phyloP scores from a whole-genome alignment of 2,888 invertebrate species.

The Bombylius major region DNA sequence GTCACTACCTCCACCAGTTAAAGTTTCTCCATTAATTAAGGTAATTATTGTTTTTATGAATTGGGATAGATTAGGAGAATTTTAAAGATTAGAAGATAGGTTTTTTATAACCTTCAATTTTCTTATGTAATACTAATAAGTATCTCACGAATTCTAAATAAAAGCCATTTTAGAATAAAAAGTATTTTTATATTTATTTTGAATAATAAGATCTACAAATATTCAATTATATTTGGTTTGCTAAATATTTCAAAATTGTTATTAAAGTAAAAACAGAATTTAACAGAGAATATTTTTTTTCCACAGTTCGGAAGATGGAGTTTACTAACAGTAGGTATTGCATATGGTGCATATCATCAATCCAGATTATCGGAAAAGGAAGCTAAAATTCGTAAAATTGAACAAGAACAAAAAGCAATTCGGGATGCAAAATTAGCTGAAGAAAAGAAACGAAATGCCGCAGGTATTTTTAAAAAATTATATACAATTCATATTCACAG shows the following conservation, averaged over 20 bases:
- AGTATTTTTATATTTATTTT: neutral
- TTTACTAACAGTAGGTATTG: slow-evolving; percentile 54
- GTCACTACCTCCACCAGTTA: slow-evolving; percentile 50
- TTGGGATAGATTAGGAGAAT: neutral
- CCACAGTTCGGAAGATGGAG: slow-evolving; percentile 71
- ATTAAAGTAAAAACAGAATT: neutral
- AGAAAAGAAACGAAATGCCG: slow-evolving; percentile 53
- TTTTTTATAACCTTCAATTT: neutral
- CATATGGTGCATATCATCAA: slow-evolving; percentile 65
- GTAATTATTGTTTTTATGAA: slow-evolving; percentile 36
- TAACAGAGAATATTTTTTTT: neutral
- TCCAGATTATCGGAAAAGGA: slow-evolving; percentile 55
- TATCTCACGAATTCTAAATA: neutral
- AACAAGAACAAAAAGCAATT: slow-evolving; percentile 51
- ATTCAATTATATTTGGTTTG: neutral
- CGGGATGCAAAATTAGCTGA: slow-evolving; percentile 58
- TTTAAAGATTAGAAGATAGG: slow-evolving; percentile 9
- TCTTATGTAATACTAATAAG: too few species aligned
- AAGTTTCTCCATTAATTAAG: slow-evolving; percentile 71
- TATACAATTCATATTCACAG: neutral
- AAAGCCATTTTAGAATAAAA: neutral
- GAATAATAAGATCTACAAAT: neutral
- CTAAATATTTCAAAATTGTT: too few species aligned
- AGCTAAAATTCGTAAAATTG: slow-evolving; percentile 49
- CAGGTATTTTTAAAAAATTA: slow-evolving; percentile 35